These are phyloP conservation scores for Leptopilina syphax DNA, from an alignment of 2,888 invertebrate genomes.

Conservation along the genomic window DNA sequence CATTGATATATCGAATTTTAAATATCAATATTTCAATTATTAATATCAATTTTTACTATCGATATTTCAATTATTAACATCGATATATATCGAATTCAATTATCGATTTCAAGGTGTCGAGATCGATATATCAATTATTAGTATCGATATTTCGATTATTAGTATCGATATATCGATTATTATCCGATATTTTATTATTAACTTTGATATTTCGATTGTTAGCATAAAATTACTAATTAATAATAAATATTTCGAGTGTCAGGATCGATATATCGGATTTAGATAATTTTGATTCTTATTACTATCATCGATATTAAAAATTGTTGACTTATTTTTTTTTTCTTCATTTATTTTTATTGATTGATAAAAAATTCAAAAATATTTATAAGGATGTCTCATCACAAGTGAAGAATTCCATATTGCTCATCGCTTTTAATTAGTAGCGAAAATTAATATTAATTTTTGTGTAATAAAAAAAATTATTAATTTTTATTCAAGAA, in stretches of 20 bases:
- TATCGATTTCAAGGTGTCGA: too few relatives aligned
- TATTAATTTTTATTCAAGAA: too few relatives aligned
- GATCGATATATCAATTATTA: neutral
- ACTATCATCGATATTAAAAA: neutral
- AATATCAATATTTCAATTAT: neutral
- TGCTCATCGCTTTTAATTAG: too few relatives aligned
- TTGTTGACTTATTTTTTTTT: too few relatives aligned
- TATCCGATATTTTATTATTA: neutral
- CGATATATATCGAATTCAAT: neutral
- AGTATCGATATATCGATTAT: neutral
- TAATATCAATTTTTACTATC: neutral
- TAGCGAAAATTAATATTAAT: too few relatives aligned
- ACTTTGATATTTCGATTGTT: neutral
- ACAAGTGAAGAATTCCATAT: too few relatives aligned
- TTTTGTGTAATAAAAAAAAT: too few relatives aligned
- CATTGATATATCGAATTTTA: neutral
- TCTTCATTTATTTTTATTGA: too few relatives aligned
- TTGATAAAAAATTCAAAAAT: too few relatives aligned
- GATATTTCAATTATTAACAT: neutral
- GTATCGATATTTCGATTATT: neutral
- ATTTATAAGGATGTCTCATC: too few relatives aligned
- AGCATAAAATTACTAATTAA: neutral
- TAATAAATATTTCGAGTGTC: neutral
- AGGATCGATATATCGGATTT: neutral
- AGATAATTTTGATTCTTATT: neutral